phyloP scores from a whole-genome alignment of 1,140 invertebrate genomes.

The Caenorhabditis brenneri region DNA sequence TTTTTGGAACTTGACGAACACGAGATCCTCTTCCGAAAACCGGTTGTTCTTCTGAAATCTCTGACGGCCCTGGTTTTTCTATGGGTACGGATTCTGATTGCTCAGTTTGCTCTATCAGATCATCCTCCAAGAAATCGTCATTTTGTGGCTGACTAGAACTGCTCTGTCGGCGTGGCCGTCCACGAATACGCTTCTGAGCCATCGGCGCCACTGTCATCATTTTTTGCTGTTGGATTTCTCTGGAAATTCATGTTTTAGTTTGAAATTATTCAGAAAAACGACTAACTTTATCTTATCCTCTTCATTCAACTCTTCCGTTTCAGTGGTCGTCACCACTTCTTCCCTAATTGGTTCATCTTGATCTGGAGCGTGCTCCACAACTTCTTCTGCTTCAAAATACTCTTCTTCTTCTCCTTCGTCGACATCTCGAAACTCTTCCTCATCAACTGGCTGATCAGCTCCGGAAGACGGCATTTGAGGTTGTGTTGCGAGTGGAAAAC shows the following conservation, averaged over 20 bases:
- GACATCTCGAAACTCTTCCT: background rate
- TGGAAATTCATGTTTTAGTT: background rate
- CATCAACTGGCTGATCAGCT: background rate
- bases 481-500: background rate
- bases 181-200: background rate
- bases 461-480: background rate
- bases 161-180: background rate
- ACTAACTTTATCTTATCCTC: too few species aligned
- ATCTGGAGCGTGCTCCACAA: background rate
- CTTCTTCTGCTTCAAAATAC: background rate
- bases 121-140: background rate
- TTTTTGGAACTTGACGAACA: background rate
- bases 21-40: background rate
- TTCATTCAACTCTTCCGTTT: background rate
- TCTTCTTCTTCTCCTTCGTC: background rate
- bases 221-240: slow-evolving; percentile 12
- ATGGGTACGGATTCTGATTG: background rate
- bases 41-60: background rate
- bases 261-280: too few species aligned
- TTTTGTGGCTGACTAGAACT: background rate
- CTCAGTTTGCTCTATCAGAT: background rate
- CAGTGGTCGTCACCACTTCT: background rate
- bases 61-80: background rate
- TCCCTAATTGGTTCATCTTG: background rate
- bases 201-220: background rate